Conservation (phyloP, 2,888 invertebrate genomes). For the Eumacrocentrus americanus region DNA sequence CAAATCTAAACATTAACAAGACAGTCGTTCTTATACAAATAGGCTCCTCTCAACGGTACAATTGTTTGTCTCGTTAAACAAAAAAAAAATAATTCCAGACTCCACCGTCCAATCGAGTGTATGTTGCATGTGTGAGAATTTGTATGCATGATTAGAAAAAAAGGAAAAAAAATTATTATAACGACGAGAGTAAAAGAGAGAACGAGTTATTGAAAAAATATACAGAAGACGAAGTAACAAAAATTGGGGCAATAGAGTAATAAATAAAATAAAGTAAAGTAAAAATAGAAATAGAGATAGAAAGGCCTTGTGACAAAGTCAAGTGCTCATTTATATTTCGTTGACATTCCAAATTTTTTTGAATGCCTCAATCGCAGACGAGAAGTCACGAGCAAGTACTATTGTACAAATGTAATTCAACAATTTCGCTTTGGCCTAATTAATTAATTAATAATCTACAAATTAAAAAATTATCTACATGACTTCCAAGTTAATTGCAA, state of each 20-base stretch:
- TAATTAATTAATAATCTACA: background rate
- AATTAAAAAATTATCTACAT: background rate
- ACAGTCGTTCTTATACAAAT: constrained; percentile 5
- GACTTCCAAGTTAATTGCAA: background rate
- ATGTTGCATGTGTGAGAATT: constrained; percentile 34
- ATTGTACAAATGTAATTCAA: constrained; percentile 1
- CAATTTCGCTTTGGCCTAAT: background rate
- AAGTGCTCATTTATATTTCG: constrained; percentile 28
- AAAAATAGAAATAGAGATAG: no score
- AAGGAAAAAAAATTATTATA: constrained; percentile 18
- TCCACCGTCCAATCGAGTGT: constrained; percentile 37
- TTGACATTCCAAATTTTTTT: constrained; percentile 32
- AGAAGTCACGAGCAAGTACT: constrained; percentile 2
- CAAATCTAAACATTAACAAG: constrained; percentile 12
- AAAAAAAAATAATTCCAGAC: constrained; percentile 21
- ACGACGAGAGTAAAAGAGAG: constrained; percentile 14
- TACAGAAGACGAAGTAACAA: no score
- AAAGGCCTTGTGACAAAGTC: constrained; percentile 12
- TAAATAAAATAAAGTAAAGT: background rate
- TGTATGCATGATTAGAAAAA: constrained; percentile 35
- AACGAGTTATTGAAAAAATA: constrained; percentile 23
- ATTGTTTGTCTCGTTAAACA: no score
- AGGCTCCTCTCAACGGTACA: constrained; percentile 10
- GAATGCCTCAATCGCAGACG: constrained; percentile 17
- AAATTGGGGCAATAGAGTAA: constrained; percentile 30